Evolutionary conservation across 2,113 vertebrate species (phyloP).

Genomic region (Galeopterus variegatus): DNA sequence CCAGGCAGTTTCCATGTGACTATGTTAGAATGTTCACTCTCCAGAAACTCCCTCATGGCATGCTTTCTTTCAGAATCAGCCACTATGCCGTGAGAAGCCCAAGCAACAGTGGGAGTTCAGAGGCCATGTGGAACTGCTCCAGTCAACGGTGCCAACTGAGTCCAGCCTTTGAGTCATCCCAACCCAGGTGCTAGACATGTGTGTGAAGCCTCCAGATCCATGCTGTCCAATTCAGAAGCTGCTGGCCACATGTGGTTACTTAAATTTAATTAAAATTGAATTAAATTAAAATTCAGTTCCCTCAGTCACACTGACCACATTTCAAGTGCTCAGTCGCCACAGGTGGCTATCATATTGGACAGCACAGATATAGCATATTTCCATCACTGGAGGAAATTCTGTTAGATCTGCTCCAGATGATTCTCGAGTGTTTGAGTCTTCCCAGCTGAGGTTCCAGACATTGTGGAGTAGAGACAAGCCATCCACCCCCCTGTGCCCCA

Average conservation of each 20-base stretch:
- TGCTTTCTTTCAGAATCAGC: slow-evolving; percentile 19
- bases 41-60: not conserved
- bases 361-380: not conserved
- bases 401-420: not conserved
- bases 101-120: not conserved
- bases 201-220: not conserved
- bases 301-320: not conserved
- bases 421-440: not conserved
- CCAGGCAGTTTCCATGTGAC: not conserved
- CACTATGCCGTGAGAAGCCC: not conserved
- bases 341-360: not conserved
- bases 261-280: slow-evolving; percentile 24
- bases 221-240: not conserved
- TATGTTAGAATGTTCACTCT: not conserved
- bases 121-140: not conserved
- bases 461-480: not conserved
- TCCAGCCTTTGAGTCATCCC: not conserved
- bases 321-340: not conserved
- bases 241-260: not conserved
- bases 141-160: not conserved
- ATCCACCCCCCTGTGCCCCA: not conserved
- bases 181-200: not conserved
- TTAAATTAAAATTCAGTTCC: not conserved
- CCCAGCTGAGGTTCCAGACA: not conserved
- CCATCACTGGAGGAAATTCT: not conserved